A percentile compares a stretch with the other conserved stretches of the same genome.
Conservation (phyloP, 2,888 invertebrate species). For the Galeopsomyia nigrocyanea region DNA sequence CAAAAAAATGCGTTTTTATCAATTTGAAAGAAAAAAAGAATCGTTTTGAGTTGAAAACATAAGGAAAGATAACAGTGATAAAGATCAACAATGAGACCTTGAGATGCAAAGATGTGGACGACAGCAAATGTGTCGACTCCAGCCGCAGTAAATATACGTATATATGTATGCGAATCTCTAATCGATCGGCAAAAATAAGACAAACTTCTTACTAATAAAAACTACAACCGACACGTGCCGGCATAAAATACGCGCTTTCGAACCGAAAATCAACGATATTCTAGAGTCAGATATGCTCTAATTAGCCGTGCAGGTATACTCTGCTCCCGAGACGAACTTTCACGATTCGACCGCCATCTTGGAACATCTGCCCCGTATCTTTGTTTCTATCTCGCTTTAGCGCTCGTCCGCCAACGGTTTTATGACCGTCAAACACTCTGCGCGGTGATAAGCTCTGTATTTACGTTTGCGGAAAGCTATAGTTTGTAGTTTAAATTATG, state of each 20-base stretch:
- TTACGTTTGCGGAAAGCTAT: too few species aligned
- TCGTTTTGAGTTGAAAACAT: background rate
- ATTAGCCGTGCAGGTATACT: constrained; percentile 1
- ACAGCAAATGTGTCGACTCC: background rate
- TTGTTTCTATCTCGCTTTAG: too few species aligned
- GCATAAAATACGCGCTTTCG: background rate
- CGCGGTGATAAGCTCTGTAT: too few species aligned
- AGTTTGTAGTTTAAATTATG: too few species aligned
- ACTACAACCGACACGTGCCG: too few species aligned
- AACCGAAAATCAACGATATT: background rate
- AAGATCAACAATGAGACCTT: constrained; percentile 31
- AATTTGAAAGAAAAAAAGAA: background rate
- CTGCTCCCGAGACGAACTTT: constrained; percentile 43
- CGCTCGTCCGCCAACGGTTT: too few species aligned
- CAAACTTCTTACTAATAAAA: background rate
- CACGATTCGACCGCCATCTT: constrained; percentile 63
- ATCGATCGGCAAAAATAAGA: background rate
- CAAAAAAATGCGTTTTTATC: too few species aligned
- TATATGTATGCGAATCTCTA: background rate
- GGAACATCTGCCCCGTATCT: constrained; percentile 50
- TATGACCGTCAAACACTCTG: too few species aligned
- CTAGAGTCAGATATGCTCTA: constrained; percentile 2
- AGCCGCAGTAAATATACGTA: constrained; percentile 1
- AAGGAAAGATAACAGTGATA: constrained; percentile 1
- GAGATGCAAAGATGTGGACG: background rate